These are phyloP conservation scores for Heliconius hewitsoni DNA, from an alignment of 1,140 invertebrate genomes.

Conservation along the genomic window DNA sequence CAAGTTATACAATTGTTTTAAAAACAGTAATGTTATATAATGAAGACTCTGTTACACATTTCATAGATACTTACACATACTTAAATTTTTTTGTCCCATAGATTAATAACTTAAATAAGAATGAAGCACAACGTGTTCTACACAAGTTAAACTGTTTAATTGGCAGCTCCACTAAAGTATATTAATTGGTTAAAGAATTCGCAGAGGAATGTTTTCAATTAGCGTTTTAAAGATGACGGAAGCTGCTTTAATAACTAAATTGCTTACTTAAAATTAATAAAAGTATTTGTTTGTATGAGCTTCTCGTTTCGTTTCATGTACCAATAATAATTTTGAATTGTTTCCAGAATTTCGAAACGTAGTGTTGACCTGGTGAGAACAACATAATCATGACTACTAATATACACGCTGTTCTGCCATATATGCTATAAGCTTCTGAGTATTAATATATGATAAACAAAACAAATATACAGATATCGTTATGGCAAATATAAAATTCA, in stretches of 20 bases:
- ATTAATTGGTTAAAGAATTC: slow-evolving; percentile 28
- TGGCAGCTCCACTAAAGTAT: slow-evolving; percentile 21
- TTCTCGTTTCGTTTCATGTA: neutral
- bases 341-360: slow-evolving; percentile 4
- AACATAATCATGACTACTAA: neutral
- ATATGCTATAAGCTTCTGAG: neutral
- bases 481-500: no score
- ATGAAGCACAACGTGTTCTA: neutral
- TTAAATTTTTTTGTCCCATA: neutral
- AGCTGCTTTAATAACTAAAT: slow-evolving; percentile 1
- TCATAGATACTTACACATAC: neutral
- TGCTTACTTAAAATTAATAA: slow-evolving; percentile 10
- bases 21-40: neutral
- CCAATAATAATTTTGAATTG: slow-evolving; percentile 8
- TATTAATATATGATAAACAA: neutral
- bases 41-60: neutral
- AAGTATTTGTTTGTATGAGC: neutral
- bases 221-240: neutral
- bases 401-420: neutral
- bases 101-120: neutral
- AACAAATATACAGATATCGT: no score
- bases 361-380: neutral
- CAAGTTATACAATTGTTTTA: neutral
- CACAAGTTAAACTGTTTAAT: slow-evolving; percentile 16
- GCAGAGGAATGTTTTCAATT: slow-evolving; percentile 19